phyloP scores from a whole-genome alignment of 30 jellyfish, hydroid and myxozoan genomes.

The Aurelia sp. region DNA sequence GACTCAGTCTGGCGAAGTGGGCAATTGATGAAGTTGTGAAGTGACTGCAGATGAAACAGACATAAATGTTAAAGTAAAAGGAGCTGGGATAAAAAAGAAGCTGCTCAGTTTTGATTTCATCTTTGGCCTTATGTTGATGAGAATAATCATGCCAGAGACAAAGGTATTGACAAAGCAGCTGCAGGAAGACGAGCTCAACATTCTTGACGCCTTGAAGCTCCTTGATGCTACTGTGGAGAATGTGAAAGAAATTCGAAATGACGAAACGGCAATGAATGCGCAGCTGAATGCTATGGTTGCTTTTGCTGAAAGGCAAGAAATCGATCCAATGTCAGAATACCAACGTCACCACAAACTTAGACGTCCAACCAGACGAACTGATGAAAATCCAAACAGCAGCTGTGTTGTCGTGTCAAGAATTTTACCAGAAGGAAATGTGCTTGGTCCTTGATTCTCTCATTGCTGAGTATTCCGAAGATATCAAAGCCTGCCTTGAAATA shows the following conservation, averaged over 20 bases:
- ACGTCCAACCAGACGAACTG: constrained; percentile 47
- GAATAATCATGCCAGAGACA: no score
- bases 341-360: constrained; percentile 36
- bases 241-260: constrained; percentile 37
- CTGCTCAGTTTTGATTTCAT: no score
- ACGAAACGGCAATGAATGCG: constrained; percentile 56
- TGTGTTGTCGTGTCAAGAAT: constrained; percentile 32
- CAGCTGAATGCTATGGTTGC: constrained; percentile 38
- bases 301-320: constrained; percentile 29
- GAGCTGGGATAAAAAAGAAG: no score
- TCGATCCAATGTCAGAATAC: constrained; percentile 37
- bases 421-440: constrained; percentile 45
- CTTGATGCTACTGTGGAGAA: constrained; percentile 50
- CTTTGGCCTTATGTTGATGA: no score
- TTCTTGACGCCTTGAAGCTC: constrained; percentile 38
- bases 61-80: no score
- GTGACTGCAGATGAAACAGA: no score
- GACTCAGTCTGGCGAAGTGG: no score
- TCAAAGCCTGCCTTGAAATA: constrained; percentile 28
- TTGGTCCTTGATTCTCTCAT: constrained; percentile 37
- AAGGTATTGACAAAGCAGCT: no score
- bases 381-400: constrained; percentile 49
- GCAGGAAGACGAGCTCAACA: constrained; percentile 7
- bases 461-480: constrained; percentile 28
- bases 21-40: no score